Evolutionary conservation across 2,113 vertebrate genomes (phyloP).

Genomic region (Columbina picui): DNA sequence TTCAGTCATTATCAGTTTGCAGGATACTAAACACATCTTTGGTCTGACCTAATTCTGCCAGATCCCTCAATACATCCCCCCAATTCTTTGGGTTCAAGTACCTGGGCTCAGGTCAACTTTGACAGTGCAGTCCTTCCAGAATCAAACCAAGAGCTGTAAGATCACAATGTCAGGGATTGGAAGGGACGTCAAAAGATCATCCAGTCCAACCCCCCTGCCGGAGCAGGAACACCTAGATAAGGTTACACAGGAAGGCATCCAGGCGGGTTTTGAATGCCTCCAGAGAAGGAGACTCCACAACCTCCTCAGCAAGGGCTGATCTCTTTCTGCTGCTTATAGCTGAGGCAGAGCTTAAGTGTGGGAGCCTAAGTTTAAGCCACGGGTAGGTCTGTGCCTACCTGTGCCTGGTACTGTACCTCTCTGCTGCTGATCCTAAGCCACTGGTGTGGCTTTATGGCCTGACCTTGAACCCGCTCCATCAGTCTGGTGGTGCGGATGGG

Average conservation of each 20-base stretch:
- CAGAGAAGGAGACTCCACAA: too few species aligned
- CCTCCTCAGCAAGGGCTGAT: not conserved
- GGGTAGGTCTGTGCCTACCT: not conserved
- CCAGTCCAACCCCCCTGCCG: too few species aligned
- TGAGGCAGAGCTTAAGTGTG: not conserved
- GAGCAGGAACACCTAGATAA: too few species aligned
- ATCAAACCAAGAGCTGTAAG: not conserved
- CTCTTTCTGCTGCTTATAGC: not conserved
- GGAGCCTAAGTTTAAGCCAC: not conserved
- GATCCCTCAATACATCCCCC: not conserved
- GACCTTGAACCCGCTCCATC: accelerated
- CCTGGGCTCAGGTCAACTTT: not conserved
- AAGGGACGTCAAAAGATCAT: too few species aligned
- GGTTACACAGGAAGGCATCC: too few species aligned
- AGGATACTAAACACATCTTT: not conserved
- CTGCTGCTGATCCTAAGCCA: accelerated
- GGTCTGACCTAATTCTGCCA: not conserved
- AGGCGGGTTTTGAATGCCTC: too few species aligned
- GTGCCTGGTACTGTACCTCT: not conserved
- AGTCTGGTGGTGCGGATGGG: too few species aligned
- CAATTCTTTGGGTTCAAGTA: not conserved
- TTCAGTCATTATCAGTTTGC: not conserved
- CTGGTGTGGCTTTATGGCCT: not conserved
- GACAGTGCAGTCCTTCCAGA: not conserved
- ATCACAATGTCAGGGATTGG: too few species aligned